Percentiles rank a stretch among this genome's conserved stretches.
phyloP scores from a whole-genome alignment of 1,140 invertebrate genomes.

The Drosophila setifemur region DNA sequence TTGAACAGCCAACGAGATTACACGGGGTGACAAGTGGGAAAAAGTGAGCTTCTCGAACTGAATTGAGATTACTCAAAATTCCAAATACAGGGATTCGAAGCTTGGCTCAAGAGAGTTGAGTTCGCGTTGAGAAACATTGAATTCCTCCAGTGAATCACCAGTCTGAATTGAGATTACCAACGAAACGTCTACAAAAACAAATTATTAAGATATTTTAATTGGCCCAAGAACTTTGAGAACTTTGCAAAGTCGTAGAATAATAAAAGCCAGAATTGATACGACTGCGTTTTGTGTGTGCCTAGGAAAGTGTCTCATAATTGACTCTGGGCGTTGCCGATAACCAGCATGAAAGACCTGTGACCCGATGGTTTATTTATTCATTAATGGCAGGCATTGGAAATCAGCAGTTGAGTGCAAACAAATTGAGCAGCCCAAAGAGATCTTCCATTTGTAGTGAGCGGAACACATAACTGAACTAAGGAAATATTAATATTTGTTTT shows the following conservation, averaged over 20 bases:
- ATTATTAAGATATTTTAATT: too few relatives aligned
- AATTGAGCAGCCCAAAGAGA: background rate
- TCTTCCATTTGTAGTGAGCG: background rate
- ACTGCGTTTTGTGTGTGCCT: too few relatives aligned
- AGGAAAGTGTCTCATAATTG: constrained; percentile 23
- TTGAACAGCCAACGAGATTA: constrained; percentile 31
- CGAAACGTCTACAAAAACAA: too few relatives aligned
- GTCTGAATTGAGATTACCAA: too few relatives aligned
- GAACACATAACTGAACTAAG: background rate
- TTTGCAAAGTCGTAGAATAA: too few relatives aligned
- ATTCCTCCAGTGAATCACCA: too few relatives aligned
- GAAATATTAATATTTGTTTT: background rate
- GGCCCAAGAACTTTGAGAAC: too few relatives aligned
- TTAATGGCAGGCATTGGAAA: constrained; percentile 16
- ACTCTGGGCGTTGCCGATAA: constrained; percentile 33
- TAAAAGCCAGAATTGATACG: background rate
- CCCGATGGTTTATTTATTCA: constrained; percentile 36
- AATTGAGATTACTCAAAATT: background rate
- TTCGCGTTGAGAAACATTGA: too few relatives aligned
- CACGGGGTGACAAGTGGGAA: constrained; percentile 23
- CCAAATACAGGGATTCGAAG: background rate
- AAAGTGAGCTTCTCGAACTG: constrained; percentile 1
- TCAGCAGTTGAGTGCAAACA: constrained; percentile 15
- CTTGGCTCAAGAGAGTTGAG: too few relatives aligned
- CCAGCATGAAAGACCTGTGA: constrained; percentile 34